A percentile compares a stretch with the other conserved stretches of the same genome.
phyloP scores from a whole-genome alignment of 2,113 vertebrate species.

The Bothrops jararaca region DNA sequence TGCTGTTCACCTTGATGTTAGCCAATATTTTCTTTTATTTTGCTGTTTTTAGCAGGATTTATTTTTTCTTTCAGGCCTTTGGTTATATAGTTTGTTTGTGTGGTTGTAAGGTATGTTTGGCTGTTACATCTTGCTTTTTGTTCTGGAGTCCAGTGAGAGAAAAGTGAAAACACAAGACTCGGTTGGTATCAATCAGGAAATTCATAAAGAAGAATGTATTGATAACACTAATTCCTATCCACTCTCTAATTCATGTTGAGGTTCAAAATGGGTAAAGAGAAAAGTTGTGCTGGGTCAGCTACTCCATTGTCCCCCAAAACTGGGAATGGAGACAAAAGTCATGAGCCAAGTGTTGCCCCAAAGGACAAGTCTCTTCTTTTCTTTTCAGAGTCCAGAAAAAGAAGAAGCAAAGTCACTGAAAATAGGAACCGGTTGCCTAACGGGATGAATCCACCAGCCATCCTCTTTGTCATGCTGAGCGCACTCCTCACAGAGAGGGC shows the following conservation, averaged over 20 bases:
- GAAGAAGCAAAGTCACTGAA: slow-evolving; percentile 1
- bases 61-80: neutral
- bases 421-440: slow-evolving; percentile 26
- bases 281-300: neutral
- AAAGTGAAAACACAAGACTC: neutral
- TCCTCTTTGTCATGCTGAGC: slow-evolving; percentile 35
- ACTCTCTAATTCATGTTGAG: slow-evolving; percentile 5
- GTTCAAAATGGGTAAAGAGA: neutral
- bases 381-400: slow-evolving; percentile 47
- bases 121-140: neutral
- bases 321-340: neutral
- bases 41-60: neutral
- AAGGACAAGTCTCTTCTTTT: slow-evolving; percentile 6
- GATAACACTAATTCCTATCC: neutral
- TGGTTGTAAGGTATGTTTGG: neutral
- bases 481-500: slow-evolving; percentile 22
- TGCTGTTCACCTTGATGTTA: neutral
- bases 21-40: neutral
- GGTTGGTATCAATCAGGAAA: neutral
- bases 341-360: neutral
- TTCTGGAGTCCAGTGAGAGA: neutral
- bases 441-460: slow-evolving; percentile 51
- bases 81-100: neutral
- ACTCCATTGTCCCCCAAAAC: neutral
- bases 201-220: neutral